Conservation (phyloP, 2,888 invertebrate species). For the Drosophila rellima region DNA sequence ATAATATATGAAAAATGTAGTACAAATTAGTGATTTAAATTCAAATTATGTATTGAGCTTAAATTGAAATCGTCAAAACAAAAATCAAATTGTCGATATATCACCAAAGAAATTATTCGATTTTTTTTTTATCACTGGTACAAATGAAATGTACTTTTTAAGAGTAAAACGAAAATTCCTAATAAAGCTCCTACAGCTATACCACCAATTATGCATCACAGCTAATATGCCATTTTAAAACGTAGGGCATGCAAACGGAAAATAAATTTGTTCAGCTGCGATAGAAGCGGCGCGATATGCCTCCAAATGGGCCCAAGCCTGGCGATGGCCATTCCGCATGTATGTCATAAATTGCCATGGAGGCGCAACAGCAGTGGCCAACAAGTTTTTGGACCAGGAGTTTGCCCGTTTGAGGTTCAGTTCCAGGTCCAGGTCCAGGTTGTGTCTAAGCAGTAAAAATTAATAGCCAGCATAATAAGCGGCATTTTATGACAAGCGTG, state of each 20-base stretch:
- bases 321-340: constrained; percentile 63
- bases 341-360: constrained; percentile 77
- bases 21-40: too few species aligned
- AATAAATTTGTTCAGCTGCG: constrained; percentile 75
- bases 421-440: constrained; percentile 11
- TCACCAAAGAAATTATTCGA: too few species aligned
- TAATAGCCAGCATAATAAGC: constrained; percentile 83
- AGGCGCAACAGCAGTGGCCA: constrained; percentile 32
- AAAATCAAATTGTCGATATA: too few species aligned
- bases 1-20: too few species aligned
- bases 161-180: background rate
- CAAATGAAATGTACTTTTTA: too few species aligned
- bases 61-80: too few species aligned
- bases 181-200: background rate
- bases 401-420: background rate
- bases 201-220: background rate
- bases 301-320: constrained; percentile 40
- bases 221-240: constrained; percentile 20
- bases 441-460: constrained; percentile 80
- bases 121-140: too few species aligned
- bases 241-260: constrained; percentile 48
- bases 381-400: constrained; percentile 8
- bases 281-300: constrained; percentile 72
- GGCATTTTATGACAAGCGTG: constrained; percentile 82
- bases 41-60: too few species aligned